Evolutionary conservation across 1,140 invertebrate species (phyloP).

Genomic region (Drosophila kohkoa): DNA sequence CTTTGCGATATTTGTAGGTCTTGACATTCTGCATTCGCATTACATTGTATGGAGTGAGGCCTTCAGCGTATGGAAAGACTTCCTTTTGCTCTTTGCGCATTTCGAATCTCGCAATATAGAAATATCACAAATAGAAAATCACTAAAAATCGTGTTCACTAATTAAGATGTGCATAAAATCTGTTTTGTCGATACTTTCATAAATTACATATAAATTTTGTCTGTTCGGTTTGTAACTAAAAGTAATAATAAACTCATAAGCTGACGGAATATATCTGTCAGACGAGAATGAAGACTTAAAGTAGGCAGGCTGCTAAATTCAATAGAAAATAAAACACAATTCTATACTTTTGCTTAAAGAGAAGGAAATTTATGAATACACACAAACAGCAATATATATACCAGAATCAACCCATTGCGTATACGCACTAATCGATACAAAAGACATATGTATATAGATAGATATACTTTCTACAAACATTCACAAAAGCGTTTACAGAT

Average conservation of each 20-base stretch:
- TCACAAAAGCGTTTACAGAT: conserved; percentile 7
- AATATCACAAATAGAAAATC: neutral
- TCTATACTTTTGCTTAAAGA: neutral
- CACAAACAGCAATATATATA: no score
- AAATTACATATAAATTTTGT: neutral
- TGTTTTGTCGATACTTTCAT: no score
- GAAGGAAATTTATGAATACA: neutral
- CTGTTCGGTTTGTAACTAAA: neutral
- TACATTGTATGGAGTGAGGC: conserved; percentile 3
- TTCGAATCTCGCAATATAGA: neutral
- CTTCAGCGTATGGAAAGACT: neutral
- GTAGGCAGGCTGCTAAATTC: neutral
- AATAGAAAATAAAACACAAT: neutral
- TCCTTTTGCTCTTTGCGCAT: neutral
- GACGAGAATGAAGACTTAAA: neutral
- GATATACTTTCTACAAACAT: neutral
- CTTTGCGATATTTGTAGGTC: neutral
- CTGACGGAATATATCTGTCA: no score
- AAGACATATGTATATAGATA: neutral
- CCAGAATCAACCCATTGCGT: no score
- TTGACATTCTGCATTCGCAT: conserved; percentile 8
- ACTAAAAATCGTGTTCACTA: neutral
- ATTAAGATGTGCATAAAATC: neutral
- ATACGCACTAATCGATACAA: no score
- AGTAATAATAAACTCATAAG: neutral